Evolutionary conservation across 1,140 invertebrate genomes (phyloP).

Genomic region (Lepidurus couesii): DNA sequence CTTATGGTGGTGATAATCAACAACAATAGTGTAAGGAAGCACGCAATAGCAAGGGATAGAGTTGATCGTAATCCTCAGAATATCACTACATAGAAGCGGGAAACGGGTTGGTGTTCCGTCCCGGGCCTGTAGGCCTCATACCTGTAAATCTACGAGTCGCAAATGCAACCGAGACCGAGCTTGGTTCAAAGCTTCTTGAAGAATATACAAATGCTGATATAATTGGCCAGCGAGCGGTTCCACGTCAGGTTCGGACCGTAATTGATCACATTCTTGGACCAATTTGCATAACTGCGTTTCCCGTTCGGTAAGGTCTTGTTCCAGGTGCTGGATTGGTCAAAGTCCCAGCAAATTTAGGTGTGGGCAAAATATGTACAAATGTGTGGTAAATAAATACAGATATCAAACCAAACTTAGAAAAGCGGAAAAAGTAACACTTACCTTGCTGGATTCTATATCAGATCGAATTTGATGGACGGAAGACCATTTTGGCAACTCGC

Average conservation of each 20-base stretch:
- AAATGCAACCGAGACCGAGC: conserved; percentile 51
- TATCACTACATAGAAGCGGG: conserved; percentile 21
- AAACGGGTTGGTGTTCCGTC: conserved; percentile 29
- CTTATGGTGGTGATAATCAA: neutral
- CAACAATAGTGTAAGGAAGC: neutral
- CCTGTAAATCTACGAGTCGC: conserved; percentile 52
- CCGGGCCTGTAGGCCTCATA: conserved; percentile 40
- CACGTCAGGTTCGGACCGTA: conserved; percentile 48
- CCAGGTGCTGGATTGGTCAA: conserved; percentile 25
- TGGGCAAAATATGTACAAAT: conserved; percentile 1
- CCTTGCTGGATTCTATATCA: conserved; percentile 39
- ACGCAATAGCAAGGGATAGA: conserved; percentile 8
- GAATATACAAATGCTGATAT: conserved; percentile 51
- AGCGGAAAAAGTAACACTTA: conserved; percentile 31
- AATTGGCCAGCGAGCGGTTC: conserved; percentile 51
- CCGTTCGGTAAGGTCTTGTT: conserved; percentile 53
- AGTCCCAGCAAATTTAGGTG: conserved; percentile 4
- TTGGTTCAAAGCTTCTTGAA: conserved; percentile 52
- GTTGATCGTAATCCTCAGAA: neutral
- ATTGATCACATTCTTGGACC: conserved; percentile 49
- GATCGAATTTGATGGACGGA: conserved; percentile 37
- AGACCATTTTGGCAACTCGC: conserved; percentile 35
- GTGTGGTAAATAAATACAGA: neutral
- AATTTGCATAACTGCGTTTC: conserved; percentile 55
- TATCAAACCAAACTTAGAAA: neutral